Percentiles rank a stretch among this genome's conserved stretches.
These are phyloP conservation scores for Geotria australis DNA, from an alignment of 2,797 vertebrate species.

Conservation along the genomic window DNA sequence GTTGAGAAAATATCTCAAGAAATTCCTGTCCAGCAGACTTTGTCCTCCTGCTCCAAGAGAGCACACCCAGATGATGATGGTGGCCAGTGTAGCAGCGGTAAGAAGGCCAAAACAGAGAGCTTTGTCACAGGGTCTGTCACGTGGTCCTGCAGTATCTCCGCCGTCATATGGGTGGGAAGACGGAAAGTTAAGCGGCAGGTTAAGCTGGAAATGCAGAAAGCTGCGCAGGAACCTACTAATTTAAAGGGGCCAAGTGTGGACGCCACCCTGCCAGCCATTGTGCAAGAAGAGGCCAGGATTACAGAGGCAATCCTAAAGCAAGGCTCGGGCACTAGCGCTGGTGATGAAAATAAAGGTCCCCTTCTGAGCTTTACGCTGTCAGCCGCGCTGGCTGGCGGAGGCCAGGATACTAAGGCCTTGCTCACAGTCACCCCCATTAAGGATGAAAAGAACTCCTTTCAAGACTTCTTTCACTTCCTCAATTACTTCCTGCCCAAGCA, in stretches of 20 bases:
- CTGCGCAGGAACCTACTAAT: neutral
- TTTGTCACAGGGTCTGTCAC: neutral
- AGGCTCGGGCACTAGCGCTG: neutral
- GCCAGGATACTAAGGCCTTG: slow-evolving; percentile 10
- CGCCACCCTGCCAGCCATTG: slow-evolving; percentile 6
- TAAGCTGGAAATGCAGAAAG: slow-evolving; percentile 8
- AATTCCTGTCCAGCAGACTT: too few species aligned
- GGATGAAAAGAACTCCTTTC: slow-evolving; percentile 15
- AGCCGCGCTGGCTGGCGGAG: slow-evolving; percentile 10
- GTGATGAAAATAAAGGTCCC: slow-evolving; percentile 2
- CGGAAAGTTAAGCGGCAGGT: slow-evolving; percentile 34
- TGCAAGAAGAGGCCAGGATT: slow-evolving; percentile 29
- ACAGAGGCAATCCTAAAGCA: slow-evolving; percentile 17
- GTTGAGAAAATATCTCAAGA: neutral
- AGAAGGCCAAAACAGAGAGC: too few species aligned
- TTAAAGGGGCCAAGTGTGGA: neutral
- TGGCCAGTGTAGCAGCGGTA: too few species aligned
- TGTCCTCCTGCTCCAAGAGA: too few species aligned
- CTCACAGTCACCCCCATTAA: slow-evolving; percentile 13
- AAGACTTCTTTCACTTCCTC: slow-evolving; percentile 47
- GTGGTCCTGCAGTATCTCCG: slow-evolving; percentile 24
- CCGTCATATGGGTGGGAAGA: slow-evolving; percentile 39
- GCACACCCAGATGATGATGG: too few species aligned
- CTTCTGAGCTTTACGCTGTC: slow-evolving; percentile 19
- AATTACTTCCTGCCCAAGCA: slow-evolving; percentile 33